Base-by-base conservation (phyloP, 2,113 vertebrate genomes). In the Dasypus novemcinctus region DNA sequence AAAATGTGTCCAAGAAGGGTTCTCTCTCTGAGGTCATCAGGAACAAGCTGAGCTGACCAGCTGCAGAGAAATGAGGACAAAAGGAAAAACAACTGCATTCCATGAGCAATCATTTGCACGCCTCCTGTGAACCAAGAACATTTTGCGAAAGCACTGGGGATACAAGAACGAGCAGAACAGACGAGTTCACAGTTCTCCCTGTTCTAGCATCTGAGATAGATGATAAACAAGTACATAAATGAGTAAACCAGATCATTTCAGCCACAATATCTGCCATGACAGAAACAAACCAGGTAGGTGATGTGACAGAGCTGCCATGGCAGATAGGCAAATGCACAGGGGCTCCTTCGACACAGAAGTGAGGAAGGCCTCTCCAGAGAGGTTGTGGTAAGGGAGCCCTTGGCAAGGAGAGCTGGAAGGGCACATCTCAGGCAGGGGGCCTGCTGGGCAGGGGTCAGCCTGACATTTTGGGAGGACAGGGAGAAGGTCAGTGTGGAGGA, bases 231-330 rank as follows among this genome's bases (percentile, higher is more conserved):
- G n/a, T 12, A 3, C 12, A 6, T 3, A 13, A 17, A 25, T 4
- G 18, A 61, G 21, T 3, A 15, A 31, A 27, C 17, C 63, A 17
- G 33, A 36, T 79, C n/a, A 9, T 72, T 43, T 23, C 25, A 33
- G 29, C 29, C 2, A 4, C 1, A 43, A 43, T 1, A 21, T 7
- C 31, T 57, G 43, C 69, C 9, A 0, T 10, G 18, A 10, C 2
- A 23, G 52, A 83, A 41, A 54, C 29, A 27, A 29, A 61, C 12
- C 52, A 25, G 7, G 36, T 33, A 25, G 7, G 36, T 33, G 54
- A 27, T 41, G 31, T 8, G 9, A 27, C 13, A 12, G 3, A 23
- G 43, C 27, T 6, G 31, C 57, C 29, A 1, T 4, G n/a, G 43
- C 2, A n/a, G 14, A 71, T 5, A 21, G 8, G 3, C 5, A 2